A percentile compares a stretch with the other conserved stretches of the same genome.
phyloP scores from a whole-genome alignment of 2,797 vertebrate genomes.

The Ficedula albicollis region DNA sequence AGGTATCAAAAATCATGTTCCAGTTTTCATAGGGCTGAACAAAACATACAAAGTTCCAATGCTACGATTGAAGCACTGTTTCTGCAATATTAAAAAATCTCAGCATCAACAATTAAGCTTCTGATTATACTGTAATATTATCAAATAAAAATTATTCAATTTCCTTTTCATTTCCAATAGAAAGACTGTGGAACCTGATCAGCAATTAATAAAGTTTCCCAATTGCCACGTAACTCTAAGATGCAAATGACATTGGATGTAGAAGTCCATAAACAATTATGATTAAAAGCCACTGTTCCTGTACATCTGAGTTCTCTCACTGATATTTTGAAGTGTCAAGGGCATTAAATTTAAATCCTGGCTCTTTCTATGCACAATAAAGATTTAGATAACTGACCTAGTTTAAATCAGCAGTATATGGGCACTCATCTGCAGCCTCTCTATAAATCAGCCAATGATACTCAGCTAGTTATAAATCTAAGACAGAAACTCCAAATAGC shows the following conservation, averaged over 20 bases:
- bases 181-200: background rate
- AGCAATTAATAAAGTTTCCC: background rate
- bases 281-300: background rate
- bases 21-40: background rate
- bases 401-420: background rate
- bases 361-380: constrained; percentile 10
- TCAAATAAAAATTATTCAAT: background rate
- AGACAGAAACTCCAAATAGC: background rate
- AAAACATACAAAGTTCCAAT: background rate
- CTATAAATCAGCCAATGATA: background rate
- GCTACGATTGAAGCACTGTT: background rate
- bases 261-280: background rate
- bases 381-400: background rate
- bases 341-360: constrained; percentile 14
- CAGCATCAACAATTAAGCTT: background rate
- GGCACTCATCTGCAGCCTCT: background rate
- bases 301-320: background rate
- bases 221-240: background rate
- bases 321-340: background rate
- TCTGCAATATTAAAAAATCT: background rate
- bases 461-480: background rate
- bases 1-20: background rate
- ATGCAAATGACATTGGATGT: background rate
- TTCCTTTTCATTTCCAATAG: background rate
- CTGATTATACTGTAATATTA: background rate